Evolutionary conservation across 2,797 vertebrate genomes (phyloP).

Genomic region (Chelonia mydas): DNA sequence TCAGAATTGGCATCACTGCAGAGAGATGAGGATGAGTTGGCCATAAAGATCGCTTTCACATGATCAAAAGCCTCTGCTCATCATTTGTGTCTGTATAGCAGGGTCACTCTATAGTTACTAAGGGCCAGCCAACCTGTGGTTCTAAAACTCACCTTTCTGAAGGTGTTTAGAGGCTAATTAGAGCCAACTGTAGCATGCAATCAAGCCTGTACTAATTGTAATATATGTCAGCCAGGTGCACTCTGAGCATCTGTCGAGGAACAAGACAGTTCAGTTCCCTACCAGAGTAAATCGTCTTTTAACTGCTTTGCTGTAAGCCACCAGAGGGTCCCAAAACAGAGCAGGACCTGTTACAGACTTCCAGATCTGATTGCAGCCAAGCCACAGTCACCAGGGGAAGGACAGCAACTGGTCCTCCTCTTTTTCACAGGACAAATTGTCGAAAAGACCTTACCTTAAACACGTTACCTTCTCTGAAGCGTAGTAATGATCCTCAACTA

Average conservation of each 20-base stretch:
- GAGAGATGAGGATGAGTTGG: not conserved
- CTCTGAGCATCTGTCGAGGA: accelerated
- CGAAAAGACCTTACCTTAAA: not conserved
- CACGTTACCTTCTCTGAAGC: not conserved
- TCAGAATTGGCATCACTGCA: not conserved
- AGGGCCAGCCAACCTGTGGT: not conserved
- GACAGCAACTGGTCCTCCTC: accelerated
- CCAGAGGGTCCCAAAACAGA: not conserved
- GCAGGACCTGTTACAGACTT: not conserved
- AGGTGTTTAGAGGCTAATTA: not conserved
- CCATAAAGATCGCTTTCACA: not conserved
- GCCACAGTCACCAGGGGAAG: no score
- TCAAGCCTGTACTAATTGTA: not conserved
- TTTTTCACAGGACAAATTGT: not conserved
- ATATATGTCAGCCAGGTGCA: accelerated
- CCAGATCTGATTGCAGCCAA: accelerated
- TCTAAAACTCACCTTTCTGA: not conserved
- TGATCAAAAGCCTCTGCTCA: not conserved
- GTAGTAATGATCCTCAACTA: not conserved
- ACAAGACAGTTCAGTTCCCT: not conserved
- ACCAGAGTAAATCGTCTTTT: accelerated
- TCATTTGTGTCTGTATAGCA: not conserved
- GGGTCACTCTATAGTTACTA: not conserved
- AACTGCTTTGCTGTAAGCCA: not conserved
- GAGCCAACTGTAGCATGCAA: not conserved